A percentile compares a stretch with the other conserved stretches of the same genome.
Evolutionary conservation across 2,888 invertebrate genomes (phyloP).

Genomic region (Poecilus cupreus): DNA sequence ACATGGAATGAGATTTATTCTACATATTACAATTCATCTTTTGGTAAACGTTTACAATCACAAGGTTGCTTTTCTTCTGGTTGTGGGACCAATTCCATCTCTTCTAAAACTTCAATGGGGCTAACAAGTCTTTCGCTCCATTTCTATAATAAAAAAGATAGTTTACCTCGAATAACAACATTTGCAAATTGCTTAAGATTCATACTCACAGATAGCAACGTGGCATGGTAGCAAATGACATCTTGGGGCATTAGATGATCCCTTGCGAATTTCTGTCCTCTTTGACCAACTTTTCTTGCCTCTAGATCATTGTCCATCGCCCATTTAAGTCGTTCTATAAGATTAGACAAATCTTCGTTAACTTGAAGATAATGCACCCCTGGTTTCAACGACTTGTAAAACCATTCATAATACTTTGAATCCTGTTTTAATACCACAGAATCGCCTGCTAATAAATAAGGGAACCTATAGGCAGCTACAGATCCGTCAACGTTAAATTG

Average conservation of each 20-base stretch:
- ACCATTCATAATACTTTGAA: conserved; percentile 96
- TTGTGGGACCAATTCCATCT: conserved; percentile 79
- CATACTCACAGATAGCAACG: conserved; percentile 77
- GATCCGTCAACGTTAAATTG: conserved; percentile 96
- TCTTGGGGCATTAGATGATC: conserved; percentile 88
- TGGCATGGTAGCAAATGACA: conserved; percentile 91
- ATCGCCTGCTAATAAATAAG: conserved; percentile 92
- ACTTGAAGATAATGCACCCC: conserved; percentile 90
- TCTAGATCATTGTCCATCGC: conserved; percentile 82
- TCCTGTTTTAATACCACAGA: conserved; percentile 93
- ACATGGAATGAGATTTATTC: background rate
- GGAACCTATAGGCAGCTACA: conserved; percentile 95
- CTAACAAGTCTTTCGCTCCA: conserved; percentile 82
- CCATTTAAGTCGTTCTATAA: conserved; percentile 87
- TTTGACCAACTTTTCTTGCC: conserved; percentile 79
- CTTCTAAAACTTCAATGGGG: conserved; percentile 75
- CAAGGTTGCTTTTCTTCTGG: conserved; percentile 71
- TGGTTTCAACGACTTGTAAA: conserved; percentile 85
- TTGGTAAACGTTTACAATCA: conserved; percentile 66
- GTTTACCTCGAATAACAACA: no score
- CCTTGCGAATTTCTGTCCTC: conserved; percentile 83
- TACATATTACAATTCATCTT: conserved; percentile 72
- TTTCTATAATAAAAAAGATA: conserved; percentile 75
- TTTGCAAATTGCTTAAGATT: background rate
- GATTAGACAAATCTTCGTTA: conserved; percentile 85